phyloP scores from a whole-genome alignment of 2,888 invertebrate genomes.

The Amphipoea oculea region DNA sequence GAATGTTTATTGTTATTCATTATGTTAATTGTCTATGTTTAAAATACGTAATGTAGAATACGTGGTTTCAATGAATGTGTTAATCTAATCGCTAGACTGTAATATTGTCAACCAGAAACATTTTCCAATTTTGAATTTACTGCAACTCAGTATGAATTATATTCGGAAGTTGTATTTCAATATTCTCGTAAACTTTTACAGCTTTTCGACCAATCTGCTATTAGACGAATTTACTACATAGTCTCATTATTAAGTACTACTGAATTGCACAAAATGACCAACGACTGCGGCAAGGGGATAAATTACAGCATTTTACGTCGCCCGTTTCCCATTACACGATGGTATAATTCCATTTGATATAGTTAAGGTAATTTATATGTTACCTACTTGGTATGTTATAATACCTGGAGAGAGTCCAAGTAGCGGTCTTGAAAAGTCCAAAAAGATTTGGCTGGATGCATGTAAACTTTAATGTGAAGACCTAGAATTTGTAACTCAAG shows the following conservation, averaged over 20 bases:
- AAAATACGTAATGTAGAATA: not conserved
- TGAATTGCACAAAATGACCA: slow-evolving; percentile 53
- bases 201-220: slow-evolving; percentile 26
- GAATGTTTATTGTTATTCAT: not conserved
- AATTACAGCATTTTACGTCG: slow-evolving; percentile 56
- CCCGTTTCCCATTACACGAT: slow-evolving; percentile 48
- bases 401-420: slow-evolving; percentile 55
- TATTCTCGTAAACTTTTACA: slow-evolving; percentile 25
- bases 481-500: slow-evolving; percentile 15
- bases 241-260: slow-evolving; percentile 29
- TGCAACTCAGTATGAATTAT: slow-evolving; percentile 4
- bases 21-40: not conserved
- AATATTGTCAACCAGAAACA: not conserved
- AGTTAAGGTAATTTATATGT: slow-evolving; percentile 56
- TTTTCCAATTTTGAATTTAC: slow-evolving; percentile 2
- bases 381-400: slow-evolving; percentile 54
- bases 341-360: slow-evolving; percentile 59
- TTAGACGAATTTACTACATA: slow-evolving; percentile 39
- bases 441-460: slow-evolving; percentile 33
- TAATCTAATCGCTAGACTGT: not conserved
- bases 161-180: slow-evolving; percentile 36
- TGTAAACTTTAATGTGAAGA: slow-evolving; percentile 32
- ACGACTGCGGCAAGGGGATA: slow-evolving; percentile 38
- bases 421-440: slow-evolving; percentile 27
- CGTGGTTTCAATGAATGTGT: not conserved